phyloP scores from a whole-genome alignment of 2,113 vertebrate genomes.

The Noturus placidus region DNA sequence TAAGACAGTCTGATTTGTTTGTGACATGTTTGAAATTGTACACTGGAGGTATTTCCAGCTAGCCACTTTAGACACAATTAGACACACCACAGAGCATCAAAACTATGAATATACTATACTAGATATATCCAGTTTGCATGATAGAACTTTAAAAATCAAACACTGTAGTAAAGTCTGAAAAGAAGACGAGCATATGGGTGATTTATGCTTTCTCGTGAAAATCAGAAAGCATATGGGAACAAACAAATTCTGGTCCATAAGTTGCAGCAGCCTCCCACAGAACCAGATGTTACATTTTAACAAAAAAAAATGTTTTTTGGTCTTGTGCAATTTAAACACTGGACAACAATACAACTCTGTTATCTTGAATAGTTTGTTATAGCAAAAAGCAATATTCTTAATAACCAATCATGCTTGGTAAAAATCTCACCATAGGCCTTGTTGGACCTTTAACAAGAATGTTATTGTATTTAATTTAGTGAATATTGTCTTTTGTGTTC shows the following conservation, averaged over 20 bases:
- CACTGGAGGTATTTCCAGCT: no score
- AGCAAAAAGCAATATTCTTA: neutral
- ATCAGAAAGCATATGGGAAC: neutral
- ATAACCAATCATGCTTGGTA: neutral
- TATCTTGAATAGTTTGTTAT: neutral
- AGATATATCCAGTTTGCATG: neutral
- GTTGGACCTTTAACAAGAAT: neutral
- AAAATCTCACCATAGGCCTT: neutral
- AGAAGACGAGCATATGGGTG: conserved; percentile 1
- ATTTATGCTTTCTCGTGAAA: neutral
- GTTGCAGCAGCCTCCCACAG: neutral
- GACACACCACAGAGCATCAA: no score
- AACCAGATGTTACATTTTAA: conserved; percentile 18
- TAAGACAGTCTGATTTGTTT: no score
- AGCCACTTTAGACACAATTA: no score
- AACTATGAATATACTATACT: no score
- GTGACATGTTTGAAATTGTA: no score
- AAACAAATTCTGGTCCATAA: neutral
- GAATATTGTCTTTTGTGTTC: neutral
- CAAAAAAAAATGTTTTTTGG: neutral
- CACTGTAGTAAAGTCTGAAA: neutral
- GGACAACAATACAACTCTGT: neutral
- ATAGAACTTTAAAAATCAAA: neutral
- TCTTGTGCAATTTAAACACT: neutral
- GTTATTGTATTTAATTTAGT: neutral